Conservation (phyloP, 1,140 invertebrate genomes). For the Anastrepha obliqua region DNA sequence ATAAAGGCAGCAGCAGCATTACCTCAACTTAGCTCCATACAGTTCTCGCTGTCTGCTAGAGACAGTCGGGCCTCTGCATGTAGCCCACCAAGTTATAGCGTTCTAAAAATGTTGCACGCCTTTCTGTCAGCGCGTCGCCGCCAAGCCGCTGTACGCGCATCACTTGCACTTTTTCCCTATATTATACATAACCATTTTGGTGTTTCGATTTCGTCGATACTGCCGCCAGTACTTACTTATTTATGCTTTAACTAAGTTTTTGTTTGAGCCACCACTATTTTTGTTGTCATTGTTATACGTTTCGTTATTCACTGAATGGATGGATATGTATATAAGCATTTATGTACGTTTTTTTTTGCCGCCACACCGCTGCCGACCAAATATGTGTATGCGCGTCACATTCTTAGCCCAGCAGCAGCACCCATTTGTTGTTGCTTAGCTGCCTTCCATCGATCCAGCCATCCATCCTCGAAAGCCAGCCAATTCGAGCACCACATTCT, state of each 20-base stretch:
- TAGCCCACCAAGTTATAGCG: background rate
- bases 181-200: background rate
- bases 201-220: constrained; percentile 33
- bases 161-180: constrained; percentile 48
- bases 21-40: background rate
- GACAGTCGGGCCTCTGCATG: background rate
- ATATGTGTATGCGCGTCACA: constrained; percentile 43
- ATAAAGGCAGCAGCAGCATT: constrained; percentile 10
- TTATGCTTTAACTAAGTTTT: constrained; percentile 40
- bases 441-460: background rate
- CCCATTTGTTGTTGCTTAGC: background rate
- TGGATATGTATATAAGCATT: background rate
- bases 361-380: background rate
- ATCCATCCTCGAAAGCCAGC: background rate
- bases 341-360: background rate
- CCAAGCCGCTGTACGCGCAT: background rate
- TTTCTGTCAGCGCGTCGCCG: background rate
- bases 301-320: background rate
- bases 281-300: constrained; percentile 18
- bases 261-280: background rate
- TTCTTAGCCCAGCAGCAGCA: constrained; percentile 1
- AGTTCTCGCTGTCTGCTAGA: background rate
- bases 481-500: background rate
- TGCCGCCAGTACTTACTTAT: constrained; percentile 12
- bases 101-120: background rate